These are phyloP conservation scores for Chaetophractus vellerosus DNA, from an alignment of 2,797 vertebrate species.

Conservation along the genomic window DNA sequence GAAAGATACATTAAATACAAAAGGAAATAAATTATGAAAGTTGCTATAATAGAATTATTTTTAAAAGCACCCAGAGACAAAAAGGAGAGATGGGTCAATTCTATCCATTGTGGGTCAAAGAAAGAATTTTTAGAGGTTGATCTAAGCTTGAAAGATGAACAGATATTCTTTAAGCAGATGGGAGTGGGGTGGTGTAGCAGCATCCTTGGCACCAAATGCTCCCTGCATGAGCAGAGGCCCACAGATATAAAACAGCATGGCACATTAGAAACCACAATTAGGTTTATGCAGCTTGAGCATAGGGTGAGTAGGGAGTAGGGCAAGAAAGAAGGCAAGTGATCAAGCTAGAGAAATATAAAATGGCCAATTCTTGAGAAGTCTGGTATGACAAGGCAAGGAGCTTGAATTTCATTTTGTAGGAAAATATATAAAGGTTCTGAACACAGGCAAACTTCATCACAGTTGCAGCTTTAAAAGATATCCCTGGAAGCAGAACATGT, in stretches of 20 bases:
- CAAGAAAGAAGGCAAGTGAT: too few relatives aligned
- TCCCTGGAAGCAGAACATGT: too few relatives aligned
- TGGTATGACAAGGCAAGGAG: too few relatives aligned
- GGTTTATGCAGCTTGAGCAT: too few relatives aligned
- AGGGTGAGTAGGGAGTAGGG: too few relatives aligned
- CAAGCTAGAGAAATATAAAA: too few relatives aligned
- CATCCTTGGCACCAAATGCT: constrained; percentile 26
- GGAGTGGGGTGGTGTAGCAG: background rate
- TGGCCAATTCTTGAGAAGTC: too few relatives aligned
- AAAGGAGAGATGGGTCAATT: background rate
- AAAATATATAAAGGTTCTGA: too few relatives aligned
- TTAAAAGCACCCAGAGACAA: background rate
- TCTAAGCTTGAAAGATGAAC: constrained; percentile 59
- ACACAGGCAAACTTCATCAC: too few relatives aligned
- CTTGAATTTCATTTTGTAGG: too few relatives aligned
- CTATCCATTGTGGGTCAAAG: background rate
- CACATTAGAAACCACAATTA: too few relatives aligned
- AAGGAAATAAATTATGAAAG: background rate
- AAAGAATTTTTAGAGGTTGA: constrained; percentile 44
- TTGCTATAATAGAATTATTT: constrained; percentile 20
- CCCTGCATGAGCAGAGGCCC: background rate
- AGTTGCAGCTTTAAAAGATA: too few relatives aligned
- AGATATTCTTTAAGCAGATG: constrained; percentile 60
- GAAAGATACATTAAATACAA: background rate
- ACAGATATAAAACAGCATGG: constrained; percentile 50